A percentile compares a stretch with the other conserved stretches of the same genome.
These are phyloP conservation scores for Archips xylosteana DNA, from an alignment of 2,888 invertebrate genomes.

Conservation along the genomic window DNA sequence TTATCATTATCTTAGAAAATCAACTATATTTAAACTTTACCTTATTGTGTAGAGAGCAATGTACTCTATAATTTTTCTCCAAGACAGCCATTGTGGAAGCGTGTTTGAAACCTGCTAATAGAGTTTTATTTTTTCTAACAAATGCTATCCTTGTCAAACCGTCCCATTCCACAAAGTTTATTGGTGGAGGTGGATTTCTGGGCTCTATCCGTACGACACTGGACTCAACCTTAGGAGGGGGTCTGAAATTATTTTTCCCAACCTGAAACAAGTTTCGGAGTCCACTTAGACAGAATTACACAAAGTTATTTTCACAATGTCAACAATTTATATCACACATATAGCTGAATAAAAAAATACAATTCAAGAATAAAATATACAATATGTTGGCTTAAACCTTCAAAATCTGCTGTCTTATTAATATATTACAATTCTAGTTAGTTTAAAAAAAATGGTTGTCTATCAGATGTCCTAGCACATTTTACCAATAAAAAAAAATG, in stretches of 20 bases:
- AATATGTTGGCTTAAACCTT: too few species aligned
- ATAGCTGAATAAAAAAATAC: too few species aligned
- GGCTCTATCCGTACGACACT: constrained; percentile 99
- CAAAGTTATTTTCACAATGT: too few species aligned
- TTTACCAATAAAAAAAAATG: too few species aligned
- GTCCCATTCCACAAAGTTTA: constrained; percentile 99
- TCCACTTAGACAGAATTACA: too few species aligned
- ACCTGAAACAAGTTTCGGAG: constrained; percentile 84
- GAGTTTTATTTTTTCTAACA: constrained; percentile 98
- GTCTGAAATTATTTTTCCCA: constrained; percentile 98
- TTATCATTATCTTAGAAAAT: not conserved
- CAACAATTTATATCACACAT: too few species aligned
- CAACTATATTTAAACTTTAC: constrained; percentile 50
- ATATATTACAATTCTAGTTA: too few species aligned
- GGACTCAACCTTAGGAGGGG: constrained; percentile 99
- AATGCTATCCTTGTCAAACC: constrained; percentile 98
- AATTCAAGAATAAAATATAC: too few species aligned
- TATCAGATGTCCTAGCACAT: too few species aligned
- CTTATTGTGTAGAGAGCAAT: constrained; percentile 94
- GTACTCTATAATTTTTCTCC: constrained; percentile 95
- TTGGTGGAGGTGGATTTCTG: constrained; percentile 97
- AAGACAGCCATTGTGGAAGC: constrained; percentile 92
- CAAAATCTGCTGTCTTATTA: too few species aligned
- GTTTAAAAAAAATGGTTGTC: too few species aligned
- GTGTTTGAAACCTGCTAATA: constrained; percentile 95